A percentile compares a stretch with the other conserved stretches of the same genome.
phyloP scores from a whole-genome alignment of 1,140 invertebrate genomes.

The Aricia agestis region DNA sequence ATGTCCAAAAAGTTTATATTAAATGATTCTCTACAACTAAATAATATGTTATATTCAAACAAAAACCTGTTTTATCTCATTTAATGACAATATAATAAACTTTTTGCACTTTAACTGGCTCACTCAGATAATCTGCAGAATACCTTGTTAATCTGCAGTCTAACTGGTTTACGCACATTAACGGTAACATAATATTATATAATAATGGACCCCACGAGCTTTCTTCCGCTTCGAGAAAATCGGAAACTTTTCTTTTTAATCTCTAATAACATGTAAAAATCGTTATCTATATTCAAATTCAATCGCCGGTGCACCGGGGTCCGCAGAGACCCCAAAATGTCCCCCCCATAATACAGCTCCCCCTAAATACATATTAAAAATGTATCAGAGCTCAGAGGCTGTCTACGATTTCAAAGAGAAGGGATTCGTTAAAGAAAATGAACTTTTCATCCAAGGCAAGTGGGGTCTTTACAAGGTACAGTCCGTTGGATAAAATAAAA shows the following conservation, averaged over 20 bases:
- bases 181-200: no score
- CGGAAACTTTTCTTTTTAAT: conserved; percentile 7
- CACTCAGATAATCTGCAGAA: no score
- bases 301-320: conserved; percentile 28
- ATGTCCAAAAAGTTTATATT: no score
- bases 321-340: conserved; percentile 30
- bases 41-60: no score
- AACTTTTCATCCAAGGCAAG: conserved; percentile 54
- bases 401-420: conserved; percentile 56
- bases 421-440: conserved; percentile 60
- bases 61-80: no score
- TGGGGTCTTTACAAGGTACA: conserved; percentile 48
- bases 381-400: conserved; percentile 36
- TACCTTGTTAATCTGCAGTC: no score
- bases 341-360: conserved; percentile 9
- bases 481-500: conserved; percentile 27
- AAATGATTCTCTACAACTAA: no score
- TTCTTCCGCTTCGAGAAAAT: conserved; percentile 1
- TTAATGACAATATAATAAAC: no score
- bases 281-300: conserved; percentile 48
- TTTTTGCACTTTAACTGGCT: no score
- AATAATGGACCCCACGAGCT: background rate
- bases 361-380: conserved; percentile 48
- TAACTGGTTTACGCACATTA: no score
- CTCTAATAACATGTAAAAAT: conserved; percentile 18